phyloP scores from a whole-genome alignment of 2,888 invertebrate species.

The Oscheius sp. region DNA sequence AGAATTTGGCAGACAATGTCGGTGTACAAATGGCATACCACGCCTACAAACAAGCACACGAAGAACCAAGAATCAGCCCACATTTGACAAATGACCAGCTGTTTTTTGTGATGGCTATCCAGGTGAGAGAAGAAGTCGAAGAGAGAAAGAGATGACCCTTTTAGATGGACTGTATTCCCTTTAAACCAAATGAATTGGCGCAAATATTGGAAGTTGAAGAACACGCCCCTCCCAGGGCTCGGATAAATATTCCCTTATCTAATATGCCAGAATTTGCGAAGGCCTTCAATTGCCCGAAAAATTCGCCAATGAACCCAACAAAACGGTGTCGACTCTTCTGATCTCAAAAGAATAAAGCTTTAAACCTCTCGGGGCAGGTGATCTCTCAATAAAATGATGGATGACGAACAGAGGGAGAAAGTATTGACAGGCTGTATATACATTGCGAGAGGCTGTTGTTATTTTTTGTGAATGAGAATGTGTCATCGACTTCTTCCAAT shows the following conservation, averaged over 20 bases:
- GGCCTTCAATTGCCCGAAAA: constrained; percentile 18
- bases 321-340: constrained; percentile 28
- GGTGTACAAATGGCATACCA: constrained; percentile 15
- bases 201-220: constrained; percentile 16
- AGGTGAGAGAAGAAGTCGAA: not conserved
- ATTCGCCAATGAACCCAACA: constrained; percentile 10
- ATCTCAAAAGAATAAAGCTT: not conserved
- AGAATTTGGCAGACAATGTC: constrained; percentile 24
- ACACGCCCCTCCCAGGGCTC: constrained; percentile 7
- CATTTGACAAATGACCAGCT: constrained; percentile 10
- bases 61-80: not conserved
- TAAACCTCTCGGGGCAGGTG: not conserved
- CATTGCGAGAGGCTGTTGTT: constrained; percentile 52
- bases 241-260: constrained; percentile 3
- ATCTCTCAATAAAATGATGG: constrained; percentile 1
- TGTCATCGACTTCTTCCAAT: not conserved
- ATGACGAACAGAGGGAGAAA: not conserved
- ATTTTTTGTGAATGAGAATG: constrained; percentile 2
- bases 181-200: not conserved
- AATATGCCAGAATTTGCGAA: constrained; percentile 23
- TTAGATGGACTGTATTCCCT: constrained; percentile 24
- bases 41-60: not conserved
- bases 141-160: not conserved
- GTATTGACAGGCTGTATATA: not conserved
- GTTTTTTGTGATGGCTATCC: constrained; percentile 18